Percentiles rank a stretch among this genome's conserved stretches.
Conservation (phyloP, 2,113 vertebrate species). For the Ranitomeya variabilis region DNA sequence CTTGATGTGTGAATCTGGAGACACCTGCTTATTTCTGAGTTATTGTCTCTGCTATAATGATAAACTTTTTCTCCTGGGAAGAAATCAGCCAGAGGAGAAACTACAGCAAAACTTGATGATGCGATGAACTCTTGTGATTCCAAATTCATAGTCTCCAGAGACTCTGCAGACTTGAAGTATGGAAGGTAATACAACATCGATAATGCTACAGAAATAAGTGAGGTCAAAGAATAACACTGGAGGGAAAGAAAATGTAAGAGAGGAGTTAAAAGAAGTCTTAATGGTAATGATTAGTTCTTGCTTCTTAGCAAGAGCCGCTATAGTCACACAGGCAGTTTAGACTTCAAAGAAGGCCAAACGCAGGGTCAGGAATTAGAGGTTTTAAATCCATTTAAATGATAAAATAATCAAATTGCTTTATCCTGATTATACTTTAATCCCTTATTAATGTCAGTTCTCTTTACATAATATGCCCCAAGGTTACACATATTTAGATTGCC, state of each 20-base stretch:
- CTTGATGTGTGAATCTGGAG: neutral
- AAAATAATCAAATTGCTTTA: constrained; percentile 55
- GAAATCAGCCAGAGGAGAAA: constrained; percentile 5
- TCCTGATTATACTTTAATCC: constrained; percentile 55
- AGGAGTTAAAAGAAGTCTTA: constrained; percentile 21
- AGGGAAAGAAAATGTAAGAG: constrained; percentile 29
- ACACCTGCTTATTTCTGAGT: neutral
- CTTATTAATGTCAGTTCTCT: constrained; percentile 46
- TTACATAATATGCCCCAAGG: constrained; percentile 54
- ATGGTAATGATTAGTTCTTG: constrained; percentile 36
- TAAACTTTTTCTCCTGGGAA: constrained; percentile 15
- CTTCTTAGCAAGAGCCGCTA: constrained; percentile 10
- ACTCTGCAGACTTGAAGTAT: neutral
- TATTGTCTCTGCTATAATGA: constrained; percentile 12
- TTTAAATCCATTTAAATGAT: constrained; percentile 46
- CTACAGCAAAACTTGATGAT: constrained; percentile 22
- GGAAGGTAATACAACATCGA: constrained; percentile 10
- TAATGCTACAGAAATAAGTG: constrained; percentile 35
- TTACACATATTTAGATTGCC: constrained; percentile 35
- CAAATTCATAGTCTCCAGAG: neutral
- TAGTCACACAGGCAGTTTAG: constrained; percentile 17
- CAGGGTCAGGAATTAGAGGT: constrained; percentile 52
- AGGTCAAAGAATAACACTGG: constrained; percentile 42
- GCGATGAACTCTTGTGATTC: constrained; percentile 25
- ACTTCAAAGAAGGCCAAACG: constrained; percentile 45